These are phyloP conservation scores for Plagiodera versicolora DNA, from an alignment of 2,888 invertebrate species.

Conservation along the genomic window DNA sequence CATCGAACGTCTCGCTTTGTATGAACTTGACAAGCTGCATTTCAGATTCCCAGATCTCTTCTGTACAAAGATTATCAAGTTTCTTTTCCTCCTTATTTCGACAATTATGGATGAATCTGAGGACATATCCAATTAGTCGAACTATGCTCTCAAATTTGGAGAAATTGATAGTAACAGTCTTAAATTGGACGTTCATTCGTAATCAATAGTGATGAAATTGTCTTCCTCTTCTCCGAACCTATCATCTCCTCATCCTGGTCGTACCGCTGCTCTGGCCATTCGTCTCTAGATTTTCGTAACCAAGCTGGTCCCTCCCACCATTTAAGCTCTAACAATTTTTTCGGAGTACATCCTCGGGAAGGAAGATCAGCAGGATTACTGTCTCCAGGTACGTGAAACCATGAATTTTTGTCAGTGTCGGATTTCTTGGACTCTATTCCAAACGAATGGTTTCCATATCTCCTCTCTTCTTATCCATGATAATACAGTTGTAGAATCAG, in stretches of 20 bases:
- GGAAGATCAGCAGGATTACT: slow-evolving; percentile 44
- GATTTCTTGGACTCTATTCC: slow-evolving; percentile 41
- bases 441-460: slow-evolving; percentile 39
- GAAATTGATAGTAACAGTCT: neutral
- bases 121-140: neutral
- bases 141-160: neutral
- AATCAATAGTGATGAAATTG: neutral
- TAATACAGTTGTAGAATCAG: slow-evolving; percentile 39
- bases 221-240: neutral
- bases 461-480: slow-evolving; percentile 39
- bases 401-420: slow-evolving; percentile 27
- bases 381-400: slow-evolving; percentile 42
- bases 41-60: no score
- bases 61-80: no score
- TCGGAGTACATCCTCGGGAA: slow-evolving; percentile 40
- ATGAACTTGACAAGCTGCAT: neutral
- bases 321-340: slow-evolving; percentile 35
- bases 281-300: slow-evolving; percentile 6
- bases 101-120: neutral
- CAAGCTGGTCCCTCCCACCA: slow-evolving; percentile 46
- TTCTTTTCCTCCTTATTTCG: no score
- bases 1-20: neutral
- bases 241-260: neutral
- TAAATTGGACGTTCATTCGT: neutral
- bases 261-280: neutral